Percentiles rank a stretch among this genome's conserved stretches.
These are phyloP conservation scores for Phaenicophaeus curvirostris DNA, from an alignment of 2,797 vertebrate genomes.

Conservation along the genomic window DNA sequence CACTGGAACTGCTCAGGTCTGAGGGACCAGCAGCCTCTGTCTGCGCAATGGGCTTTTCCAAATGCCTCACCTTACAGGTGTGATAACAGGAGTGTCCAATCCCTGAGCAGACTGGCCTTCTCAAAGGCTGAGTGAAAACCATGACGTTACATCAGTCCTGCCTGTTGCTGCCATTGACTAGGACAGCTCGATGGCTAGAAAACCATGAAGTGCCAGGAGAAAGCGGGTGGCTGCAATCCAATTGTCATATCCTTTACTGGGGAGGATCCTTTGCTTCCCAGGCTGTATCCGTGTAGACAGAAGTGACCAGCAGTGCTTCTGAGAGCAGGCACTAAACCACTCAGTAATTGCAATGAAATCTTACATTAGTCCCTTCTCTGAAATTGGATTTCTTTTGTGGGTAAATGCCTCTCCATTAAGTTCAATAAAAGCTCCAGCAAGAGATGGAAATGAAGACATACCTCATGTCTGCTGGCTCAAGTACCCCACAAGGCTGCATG, in stretches of 20 bases:
- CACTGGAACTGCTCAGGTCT: too few species aligned
- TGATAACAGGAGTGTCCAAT: background rate
- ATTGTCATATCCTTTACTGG: background rate
- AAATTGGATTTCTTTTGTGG: background rate
- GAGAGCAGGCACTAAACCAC: background rate
- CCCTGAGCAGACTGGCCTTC: too few species aligned
- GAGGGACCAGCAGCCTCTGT: background rate
- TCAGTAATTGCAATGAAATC: background rate
- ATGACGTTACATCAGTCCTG: background rate
- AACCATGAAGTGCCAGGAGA: background rate
- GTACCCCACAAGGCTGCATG: fast-evolving
- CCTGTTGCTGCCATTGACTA: background rate
- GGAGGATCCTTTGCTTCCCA: background rate
- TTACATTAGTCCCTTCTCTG: background rate
- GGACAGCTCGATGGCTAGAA: background rate
- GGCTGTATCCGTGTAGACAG: fast-evolving
- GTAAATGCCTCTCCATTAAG: background rate
- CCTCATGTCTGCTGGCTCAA: background rate
- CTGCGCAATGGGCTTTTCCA: background rate
- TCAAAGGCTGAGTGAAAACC: too few species aligned
- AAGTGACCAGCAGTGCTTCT: background rate
- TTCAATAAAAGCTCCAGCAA: background rate
- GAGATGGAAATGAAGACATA: background rate
- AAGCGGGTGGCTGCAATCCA: background rate
- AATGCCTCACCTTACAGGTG: background rate